These are phyloP conservation scores for Uria aalge DNA, from an alignment of 2,113 vertebrate species.

Conservation along the genomic window DNA sequence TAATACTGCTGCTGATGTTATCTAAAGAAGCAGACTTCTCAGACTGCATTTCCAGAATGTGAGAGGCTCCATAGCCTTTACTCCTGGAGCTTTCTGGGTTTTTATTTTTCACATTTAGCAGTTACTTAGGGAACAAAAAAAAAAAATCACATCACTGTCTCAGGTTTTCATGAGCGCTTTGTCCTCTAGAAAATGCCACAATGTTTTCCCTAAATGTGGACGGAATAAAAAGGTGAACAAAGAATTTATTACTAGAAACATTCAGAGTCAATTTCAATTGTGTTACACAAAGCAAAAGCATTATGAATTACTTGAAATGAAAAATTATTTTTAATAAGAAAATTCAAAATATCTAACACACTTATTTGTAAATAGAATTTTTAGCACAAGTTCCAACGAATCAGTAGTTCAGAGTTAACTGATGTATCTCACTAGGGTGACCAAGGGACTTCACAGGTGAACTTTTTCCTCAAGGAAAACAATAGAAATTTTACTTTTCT, in stretches of 20 bases:
- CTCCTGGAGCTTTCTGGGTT: rapidly evolving
- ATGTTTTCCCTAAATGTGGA: rapidly evolving
- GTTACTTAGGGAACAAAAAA: not conserved
- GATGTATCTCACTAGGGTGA: not conserved
- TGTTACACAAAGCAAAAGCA: not conserved
- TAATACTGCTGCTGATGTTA: not conserved
- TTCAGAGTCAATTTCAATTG: not conserved
- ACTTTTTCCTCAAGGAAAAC: not conserved
- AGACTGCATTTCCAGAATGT: rapidly evolving
- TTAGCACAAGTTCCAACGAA: not conserved
- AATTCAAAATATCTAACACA: not conserved
- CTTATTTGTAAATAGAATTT: not conserved
- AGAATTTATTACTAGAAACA: not conserved
- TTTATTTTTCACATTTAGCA: not conserved
- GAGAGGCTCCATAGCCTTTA: not conserved
- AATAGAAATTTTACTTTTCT: not conserved
- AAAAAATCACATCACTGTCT: too few species aligned
- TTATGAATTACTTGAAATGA: not conserved
- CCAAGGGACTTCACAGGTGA: not conserved
- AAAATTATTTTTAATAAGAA: not conserved
- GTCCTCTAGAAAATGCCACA: not conserved
- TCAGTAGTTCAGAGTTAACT: not conserved
- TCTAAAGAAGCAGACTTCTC: rapidly evolving
- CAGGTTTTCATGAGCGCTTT: not conserved
- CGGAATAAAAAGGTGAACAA: not conserved